Conservation (phyloP, 1,140 invertebrate species). For the Drosophila tropicalis region DNA sequence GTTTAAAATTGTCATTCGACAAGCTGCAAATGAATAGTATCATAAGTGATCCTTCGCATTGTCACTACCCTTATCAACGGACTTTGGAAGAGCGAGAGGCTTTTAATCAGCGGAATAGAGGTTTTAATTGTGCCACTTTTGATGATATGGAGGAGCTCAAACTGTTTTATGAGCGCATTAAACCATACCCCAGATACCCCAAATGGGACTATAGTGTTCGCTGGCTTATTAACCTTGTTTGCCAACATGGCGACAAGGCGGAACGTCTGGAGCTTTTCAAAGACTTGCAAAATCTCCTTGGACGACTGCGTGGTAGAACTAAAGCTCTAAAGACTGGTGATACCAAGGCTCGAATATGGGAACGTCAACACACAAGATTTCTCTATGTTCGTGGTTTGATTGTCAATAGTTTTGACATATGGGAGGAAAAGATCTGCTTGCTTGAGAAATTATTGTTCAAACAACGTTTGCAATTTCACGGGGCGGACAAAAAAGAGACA, state of each 20-base stretch:
- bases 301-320: slow-evolving; percentile 10
- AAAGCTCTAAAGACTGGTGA: slow-evolving; percentile 11
- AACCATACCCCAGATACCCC: background rate
- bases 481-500: background rate
- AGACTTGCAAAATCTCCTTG: slow-evolving; percentile 40
- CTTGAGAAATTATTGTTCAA: slow-evolving; percentile 11
- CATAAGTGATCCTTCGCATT: fast-evolving
- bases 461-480: too few relatives aligned
- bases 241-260: background rate
- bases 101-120: slow-evolving; percentile 57
- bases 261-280: slow-evolving; percentile 37
- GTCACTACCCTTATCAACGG: slow-evolving; percentile 41
- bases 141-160: slow-evolving; percentile 45
- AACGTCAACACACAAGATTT: slow-evolving; percentile 24
- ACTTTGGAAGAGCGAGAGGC: slow-evolving; percentile 52
- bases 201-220: slow-evolving; percentile 59
- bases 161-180: slow-evolving; percentile 32
- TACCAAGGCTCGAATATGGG: background rate
- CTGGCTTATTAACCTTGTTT: slow-evolving; percentile 48
- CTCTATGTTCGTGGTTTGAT: slow-evolving; percentile 67
- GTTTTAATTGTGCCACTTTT: slow-evolving; percentile 44
- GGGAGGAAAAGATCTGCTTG: slow-evolving; percentile 41
- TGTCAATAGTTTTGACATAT: slow-evolving; percentile 47
- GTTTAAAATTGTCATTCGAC: background rate
- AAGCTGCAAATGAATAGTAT: background rate